Conservation (phyloP, 2,888 invertebrate genomes). For the Halictus ligatus region DNA sequence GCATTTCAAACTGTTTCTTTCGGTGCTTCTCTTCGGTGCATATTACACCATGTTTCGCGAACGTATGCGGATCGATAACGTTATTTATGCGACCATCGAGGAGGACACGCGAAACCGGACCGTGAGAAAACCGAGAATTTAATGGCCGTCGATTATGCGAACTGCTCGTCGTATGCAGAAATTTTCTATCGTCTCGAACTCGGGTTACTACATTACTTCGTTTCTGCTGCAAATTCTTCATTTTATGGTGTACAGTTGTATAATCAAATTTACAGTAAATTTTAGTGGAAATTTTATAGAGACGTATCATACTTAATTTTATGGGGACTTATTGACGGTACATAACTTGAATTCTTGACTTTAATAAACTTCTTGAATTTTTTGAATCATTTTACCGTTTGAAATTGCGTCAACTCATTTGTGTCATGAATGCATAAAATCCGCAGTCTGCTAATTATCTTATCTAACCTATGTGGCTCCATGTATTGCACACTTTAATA, state of each 20-base stretch:
- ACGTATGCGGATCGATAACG: slow-evolving; percentile 49
- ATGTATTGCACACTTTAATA: too few species aligned
- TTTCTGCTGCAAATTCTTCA: not conserved
- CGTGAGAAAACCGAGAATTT: slow-evolving; percentile 54
- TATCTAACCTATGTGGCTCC: too few species aligned
- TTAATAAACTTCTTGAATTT: too few species aligned
- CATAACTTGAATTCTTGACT: too few species aligned
- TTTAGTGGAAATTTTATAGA: too few species aligned
- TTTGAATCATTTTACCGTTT: too few species aligned
- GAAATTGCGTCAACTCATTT: too few species aligned
- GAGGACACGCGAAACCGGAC: slow-evolving; percentile 39
- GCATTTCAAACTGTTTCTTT: not conserved
- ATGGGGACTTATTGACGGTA: too few species aligned
- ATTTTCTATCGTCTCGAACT: not conserved
- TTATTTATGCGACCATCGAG: slow-evolving; percentile 16
- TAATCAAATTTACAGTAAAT: too few species aligned
- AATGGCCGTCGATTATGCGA: not conserved
- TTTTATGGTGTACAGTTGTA: not conserved
- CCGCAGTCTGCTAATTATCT: too few species aligned
- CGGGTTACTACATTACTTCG: not conserved
- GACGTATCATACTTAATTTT: too few species aligned
- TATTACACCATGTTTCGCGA: slow-evolving; percentile 31
- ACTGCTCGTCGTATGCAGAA: not conserved
- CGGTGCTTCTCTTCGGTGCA: not conserved
- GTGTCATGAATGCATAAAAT: too few species aligned